Evolutionary conservation across 2,888 invertebrate species (phyloP), one percentile per base, ranked within the genome.

Genomic region (Drosophila peninsularis): DNA sequence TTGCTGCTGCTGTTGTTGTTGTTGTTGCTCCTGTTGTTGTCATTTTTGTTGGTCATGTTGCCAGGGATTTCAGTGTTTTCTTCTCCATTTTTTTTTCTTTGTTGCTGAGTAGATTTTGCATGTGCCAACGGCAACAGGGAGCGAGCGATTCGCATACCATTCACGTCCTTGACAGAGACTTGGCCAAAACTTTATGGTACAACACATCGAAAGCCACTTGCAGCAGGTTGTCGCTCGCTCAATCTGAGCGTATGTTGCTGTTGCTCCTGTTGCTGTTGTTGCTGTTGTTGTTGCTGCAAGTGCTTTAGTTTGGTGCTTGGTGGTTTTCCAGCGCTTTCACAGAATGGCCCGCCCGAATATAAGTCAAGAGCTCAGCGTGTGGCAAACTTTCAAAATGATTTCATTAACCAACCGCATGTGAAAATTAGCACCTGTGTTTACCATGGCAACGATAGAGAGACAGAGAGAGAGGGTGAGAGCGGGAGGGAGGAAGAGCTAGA

Each of bases 341-440:
- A 5, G 34, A 36, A 41, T 44, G 21, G 24, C 34, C 30, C 19
- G 4, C 7, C 30, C 49, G n/a, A 42, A 50, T 50, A 39, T 50
- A 75, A 69, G 72, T 75, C 76, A 76, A 61, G 56, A 60, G 50
- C 71, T 57, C 27, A 66, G 62, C 56, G 62, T 56, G 74, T 56
- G 74, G 74, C 54, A 64, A 78, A 78, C 62, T 78, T 75, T 69
- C 45, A 27, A 64, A 75, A 75, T 76, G 70, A 76, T 76, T 78
- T 78, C 78, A 78, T 76, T 78, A 76, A 69, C 58, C 64, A 78
- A 64, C 78, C 75, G 78, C 78, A 73, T 78, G 78, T 56, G 76
- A 74, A 78, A 78, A 78, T 76, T 76, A 74, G 56, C 76, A 76
- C 75, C 78, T 76, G 75, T 49, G 41, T 61, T 67, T 54, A 50